Conservation (phyloP, 2,888 invertebrate genomes). For the Celastrina argiolus region DNA sequence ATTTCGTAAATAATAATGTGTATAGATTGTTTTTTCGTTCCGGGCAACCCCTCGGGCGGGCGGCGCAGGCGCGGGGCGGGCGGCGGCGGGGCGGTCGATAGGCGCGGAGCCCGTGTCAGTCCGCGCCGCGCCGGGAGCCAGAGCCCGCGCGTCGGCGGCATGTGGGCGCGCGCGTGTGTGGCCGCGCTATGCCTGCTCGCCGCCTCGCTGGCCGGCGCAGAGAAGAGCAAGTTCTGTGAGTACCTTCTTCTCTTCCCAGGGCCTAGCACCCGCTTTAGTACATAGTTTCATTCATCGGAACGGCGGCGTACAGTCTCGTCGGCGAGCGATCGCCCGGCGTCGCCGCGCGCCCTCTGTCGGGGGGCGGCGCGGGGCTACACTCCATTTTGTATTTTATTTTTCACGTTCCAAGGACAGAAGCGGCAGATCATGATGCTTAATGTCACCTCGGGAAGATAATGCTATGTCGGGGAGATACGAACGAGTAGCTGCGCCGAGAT, state of each 20-base stretch:
- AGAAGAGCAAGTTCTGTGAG: conserved; percentile 78
- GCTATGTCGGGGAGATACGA: not conserved
- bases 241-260: conserved; percentile 31
- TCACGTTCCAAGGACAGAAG: not conserved
- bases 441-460: not conserved
- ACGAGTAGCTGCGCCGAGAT: not conserved
- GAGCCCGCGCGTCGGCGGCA: conserved; percentile 56
- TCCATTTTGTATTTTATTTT: conserved; percentile 37
- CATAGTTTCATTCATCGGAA: not conserved
- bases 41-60: conserved; percentile 33
- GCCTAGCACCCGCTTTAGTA: not conserved
- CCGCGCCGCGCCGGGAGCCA: conserved; percentile 51
- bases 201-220: conserved; percentile 60
- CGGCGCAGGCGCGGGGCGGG: conserved; percentile 38
- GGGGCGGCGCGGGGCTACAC: conserved; percentile 33
- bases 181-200: conserved; percentile 42
- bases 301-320: too few species aligned
- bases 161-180: conserved; percentile 65
- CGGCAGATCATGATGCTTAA: not conserved
- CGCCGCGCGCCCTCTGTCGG: conserved; percentile 37
- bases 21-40: conserved; percentile 3
- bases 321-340: conserved; percentile 32
- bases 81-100: conserved; percentile 37
- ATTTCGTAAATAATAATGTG: too few species aligned
- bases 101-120: conserved; percentile 44